Evolutionary conservation across 1,140 invertebrate genomes (phyloP).

Genomic region (Sarcophaga peregrina): DNA sequence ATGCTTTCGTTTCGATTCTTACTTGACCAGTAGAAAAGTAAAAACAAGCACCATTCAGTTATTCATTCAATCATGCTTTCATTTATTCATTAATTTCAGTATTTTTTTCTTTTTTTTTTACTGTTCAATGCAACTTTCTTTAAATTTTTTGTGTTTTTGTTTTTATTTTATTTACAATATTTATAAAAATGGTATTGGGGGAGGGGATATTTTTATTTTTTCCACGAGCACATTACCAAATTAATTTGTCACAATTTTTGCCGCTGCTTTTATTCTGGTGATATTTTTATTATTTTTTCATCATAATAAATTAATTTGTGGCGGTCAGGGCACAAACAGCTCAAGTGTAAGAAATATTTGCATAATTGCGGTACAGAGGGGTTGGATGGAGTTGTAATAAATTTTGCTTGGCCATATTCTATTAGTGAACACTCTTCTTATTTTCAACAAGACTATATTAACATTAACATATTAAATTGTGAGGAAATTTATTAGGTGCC

Average conservation of each 20-base stretch:
- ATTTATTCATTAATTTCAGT: not conserved
- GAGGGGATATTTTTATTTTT: not conserved
- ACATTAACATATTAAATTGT: not conserved
- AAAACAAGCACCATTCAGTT: not conserved
- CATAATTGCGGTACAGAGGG: not conserved
- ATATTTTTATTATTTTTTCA: not conserved
- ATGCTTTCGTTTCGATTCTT: too few species aligned
- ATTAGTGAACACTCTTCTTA: not conserved
- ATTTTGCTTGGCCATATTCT: too few species aligned
- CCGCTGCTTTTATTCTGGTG: not conserved
- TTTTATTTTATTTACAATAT: not conserved
- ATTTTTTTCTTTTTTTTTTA: not conserved
- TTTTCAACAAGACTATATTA: not conserved
- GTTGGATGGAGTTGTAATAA: too few species aligned
- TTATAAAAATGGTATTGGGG: not conserved
- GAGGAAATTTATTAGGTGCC: not conserved
- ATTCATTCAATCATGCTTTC: not conserved
- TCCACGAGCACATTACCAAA: not conserved
- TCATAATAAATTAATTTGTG: conserved; percentile 4
- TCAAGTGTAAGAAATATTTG: conserved; percentile 11
- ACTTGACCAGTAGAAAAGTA: not conserved
- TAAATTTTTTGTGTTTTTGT: not conserved
- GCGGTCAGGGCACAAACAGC: not conserved
- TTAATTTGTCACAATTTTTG: conserved; percentile 2
- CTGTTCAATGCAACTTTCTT: not conserved